Conservation (phyloP, 2,888 invertebrate genomes). For the Rosalia funebris region DNA sequence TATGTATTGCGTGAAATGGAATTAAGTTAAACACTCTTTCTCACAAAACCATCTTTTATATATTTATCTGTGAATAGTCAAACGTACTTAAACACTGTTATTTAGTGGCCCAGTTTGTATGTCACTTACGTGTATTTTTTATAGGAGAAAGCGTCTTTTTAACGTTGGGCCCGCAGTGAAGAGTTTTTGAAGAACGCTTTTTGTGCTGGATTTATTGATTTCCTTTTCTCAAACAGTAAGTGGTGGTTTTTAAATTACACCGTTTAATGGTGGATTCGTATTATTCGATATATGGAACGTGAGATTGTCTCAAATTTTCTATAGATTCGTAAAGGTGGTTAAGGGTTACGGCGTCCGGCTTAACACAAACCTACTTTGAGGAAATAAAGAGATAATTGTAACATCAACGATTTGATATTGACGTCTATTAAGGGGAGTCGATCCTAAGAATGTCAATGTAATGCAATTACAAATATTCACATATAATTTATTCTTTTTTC, state of each 20-base stretch:
- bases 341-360: too few relatives aligned
- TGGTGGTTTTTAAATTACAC: conserved; percentile 5
- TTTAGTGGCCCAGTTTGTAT: conserved; percentile 39
- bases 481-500: too few relatives aligned
- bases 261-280: not conserved
- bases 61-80: conserved; percentile 31
- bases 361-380: too few relatives aligned
- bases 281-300: conserved; percentile 18
- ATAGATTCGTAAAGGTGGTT: not conserved
- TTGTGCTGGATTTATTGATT: conserved; percentile 17
- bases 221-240: conserved; percentile 4
- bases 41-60: conserved; percentile 21
- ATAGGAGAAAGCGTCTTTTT: conserved; percentile 37
- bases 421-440: too few relatives aligned
- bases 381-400: too few relatives aligned
- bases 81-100: conserved; percentile 35
- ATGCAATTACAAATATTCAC: too few relatives aligned
- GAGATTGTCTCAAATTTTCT: conserved; percentile 15
- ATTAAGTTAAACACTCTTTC: too few relatives aligned
- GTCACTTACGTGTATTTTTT: conserved; percentile 28
- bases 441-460: too few relatives aligned
- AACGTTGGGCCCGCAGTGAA: not conserved
- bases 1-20: too few relatives aligned
- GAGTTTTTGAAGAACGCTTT: conserved; percentile 15
- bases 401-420: too few relatives aligned